These are phyloP conservation scores for Intellagama lesueurii DNA, from an alignment of 2,797 vertebrate genomes.

Conservation along the genomic window DNA sequence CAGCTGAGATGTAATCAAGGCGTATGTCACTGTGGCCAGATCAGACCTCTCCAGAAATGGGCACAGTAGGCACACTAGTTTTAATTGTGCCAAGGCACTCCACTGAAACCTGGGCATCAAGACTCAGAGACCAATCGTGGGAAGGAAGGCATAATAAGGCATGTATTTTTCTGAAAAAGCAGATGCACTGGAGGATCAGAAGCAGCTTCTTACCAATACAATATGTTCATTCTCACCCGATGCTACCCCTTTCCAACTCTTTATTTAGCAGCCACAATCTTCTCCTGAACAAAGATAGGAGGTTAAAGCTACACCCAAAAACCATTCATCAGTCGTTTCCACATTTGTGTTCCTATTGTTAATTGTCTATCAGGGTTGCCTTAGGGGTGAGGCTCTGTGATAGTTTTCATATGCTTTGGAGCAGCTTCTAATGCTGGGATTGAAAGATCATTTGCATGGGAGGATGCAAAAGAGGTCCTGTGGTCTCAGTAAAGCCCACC, in stretches of 20 bases:
- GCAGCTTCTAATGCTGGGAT: constrained; percentile 51
- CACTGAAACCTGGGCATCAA: no score
- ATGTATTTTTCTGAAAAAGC: not conserved
- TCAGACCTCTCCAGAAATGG: no score
- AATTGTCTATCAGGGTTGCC: constrained; percentile 68
- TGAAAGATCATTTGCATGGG: constrained; percentile 11
- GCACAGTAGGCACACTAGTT: no score
- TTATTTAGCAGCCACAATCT: constrained; percentile 72
- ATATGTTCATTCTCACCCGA: constrained; percentile 61
- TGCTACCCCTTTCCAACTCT: constrained; percentile 55
- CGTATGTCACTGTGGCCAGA: no score
- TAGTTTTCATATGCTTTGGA: constrained; percentile 49
- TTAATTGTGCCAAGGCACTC: no score
- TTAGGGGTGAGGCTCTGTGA: constrained; percentile 53
- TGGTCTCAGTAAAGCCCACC: not conserved
- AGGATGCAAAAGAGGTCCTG: not conserved
- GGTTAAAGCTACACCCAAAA: constrained; percentile 63
- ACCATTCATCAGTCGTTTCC: constrained; percentile 68
- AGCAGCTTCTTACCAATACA: constrained; percentile 46
- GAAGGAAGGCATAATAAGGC: not conserved
- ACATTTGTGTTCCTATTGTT: constrained; percentile 71
- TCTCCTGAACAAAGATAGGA: constrained; percentile 69
- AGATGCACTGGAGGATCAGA: not conserved
- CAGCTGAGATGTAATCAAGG: no score
- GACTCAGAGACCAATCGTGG: no score